Evolutionary conservation across 2,113 vertebrate genomes (phyloP), one percentile per base, ranked within the genome.

Genomic region (Sinosuthora webbiana): DNA sequence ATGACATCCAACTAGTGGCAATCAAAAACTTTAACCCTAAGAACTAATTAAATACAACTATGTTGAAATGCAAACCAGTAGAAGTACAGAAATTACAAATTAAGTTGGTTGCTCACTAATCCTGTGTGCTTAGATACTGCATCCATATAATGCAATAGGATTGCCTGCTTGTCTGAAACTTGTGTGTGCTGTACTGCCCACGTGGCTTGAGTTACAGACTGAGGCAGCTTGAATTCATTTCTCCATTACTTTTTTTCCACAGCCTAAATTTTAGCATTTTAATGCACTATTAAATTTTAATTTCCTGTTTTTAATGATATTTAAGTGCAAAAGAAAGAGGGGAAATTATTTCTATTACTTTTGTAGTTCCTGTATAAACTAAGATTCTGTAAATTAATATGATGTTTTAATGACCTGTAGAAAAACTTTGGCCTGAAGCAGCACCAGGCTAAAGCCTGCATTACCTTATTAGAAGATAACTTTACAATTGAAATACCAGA

Each of bases 251-350:
- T 98, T 97, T 96, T 96, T 91, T 85, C 50, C 83, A 80, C 31
- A 79, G 92, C 52, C 89, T 92, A 84, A 62, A 93, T 83, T 95
- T 96, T 82, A 81, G 86, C 83, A 92, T 95, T 97, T 97, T 95
- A 96, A 95, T 76, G 82, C 80, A 87, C 56, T 89, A 94, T 93
- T 96, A 90, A 96, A 81, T 95, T 96, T 97, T 95, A 82, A 97
- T 97, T 98, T 97, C 77, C 83, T 87, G 88, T 82, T 95, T 87
- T 93, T 83, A 95, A 89, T 74, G 30, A 70, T 53, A 91, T 75
- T 42, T 50, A 89, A 96, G 25, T 70, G 85, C 78, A 94, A 96
- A 87, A 83, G 21, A 80, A 90, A 83, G 15, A 21, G 70, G 22
- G 35, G 3, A 80, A 90, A 44, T 18, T 52, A 94, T 93, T 96